Base-by-base conservation (phyloP, 2,888 invertebrate genomes). In the Meandrusa payeni region DNA sequence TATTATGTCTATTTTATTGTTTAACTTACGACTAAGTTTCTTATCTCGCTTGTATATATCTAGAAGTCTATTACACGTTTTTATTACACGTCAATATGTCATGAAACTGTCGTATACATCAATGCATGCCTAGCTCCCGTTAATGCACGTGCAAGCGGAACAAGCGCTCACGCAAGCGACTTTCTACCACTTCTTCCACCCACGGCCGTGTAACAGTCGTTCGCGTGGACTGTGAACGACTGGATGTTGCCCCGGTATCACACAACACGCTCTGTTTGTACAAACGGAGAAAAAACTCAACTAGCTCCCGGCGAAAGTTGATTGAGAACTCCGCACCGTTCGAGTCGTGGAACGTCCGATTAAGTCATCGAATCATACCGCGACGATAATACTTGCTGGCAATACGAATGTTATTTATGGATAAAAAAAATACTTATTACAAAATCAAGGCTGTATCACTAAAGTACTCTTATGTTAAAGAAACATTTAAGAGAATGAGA, bases 181-280 rank as follows among this genome's bases (percentile, higher is more conserved):
- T 42, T 42, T 42, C 36, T 42, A 41, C 34, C 5, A 12, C 42
- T 11, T 22, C 27, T 22, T 41, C 41, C 34, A 34, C 33, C 34
- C 41, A 22, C 41, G 34, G 41, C 15, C 11, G 24, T 29, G 22
- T 29, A 11, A 24, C 29, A 11, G 19, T 12, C 11, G 32, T 22
- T 4, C 4, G 11, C 10, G n/a, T 6, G 20, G 13, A 19, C 24
- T 40, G 24, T 12, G 24, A 12, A 40, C 31, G 17, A 7, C 17
- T 33, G 9, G 19, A 41, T 26, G 26, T 40, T 7, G 41, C 10
- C 32, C 41, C 27, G 33, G 41, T 26, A 41, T 26, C 17, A 11
- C 24, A 6, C 19, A 26, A 11, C 17, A 13, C 9, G 9, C 41
- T 33, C 6, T 41, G 33, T 33, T 33, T 41, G 32, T 23, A 23